Evolutionary conservation across 2,113 vertebrate species (phyloP).

Genomic region (Percopsis transmontana): DNA sequence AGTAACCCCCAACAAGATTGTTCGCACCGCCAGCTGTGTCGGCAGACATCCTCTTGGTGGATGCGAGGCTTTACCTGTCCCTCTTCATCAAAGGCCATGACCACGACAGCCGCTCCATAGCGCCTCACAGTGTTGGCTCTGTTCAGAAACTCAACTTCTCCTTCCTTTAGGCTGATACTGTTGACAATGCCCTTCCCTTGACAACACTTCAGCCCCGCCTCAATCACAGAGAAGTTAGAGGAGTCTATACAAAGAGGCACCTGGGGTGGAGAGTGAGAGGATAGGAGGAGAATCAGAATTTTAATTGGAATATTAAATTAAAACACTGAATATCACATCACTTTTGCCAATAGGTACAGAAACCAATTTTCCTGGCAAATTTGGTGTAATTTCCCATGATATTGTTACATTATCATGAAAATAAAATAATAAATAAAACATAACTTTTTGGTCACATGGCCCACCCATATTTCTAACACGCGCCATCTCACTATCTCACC

Average conservation of each 20-base stretch:
- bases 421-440: too few relatives aligned
- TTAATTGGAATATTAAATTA: neutral
- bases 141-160: conserved; percentile 87
- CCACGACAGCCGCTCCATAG: conserved; percentile 90
- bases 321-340: neutral
- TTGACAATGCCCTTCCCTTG: conserved; percentile 98
- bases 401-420: too few relatives aligned
- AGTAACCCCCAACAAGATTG: too few relatives aligned
- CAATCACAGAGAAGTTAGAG: conserved; percentile 93
- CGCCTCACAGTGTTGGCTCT: conserved; percentile 85
- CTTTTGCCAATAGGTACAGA: too few relatives aligned
- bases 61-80: conserved; percentile 82
- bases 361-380: too few relatives aligned
- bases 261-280: conserved; percentile 63
- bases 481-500: conserved; percentile 70
- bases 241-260: conserved; percentile 97
- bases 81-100: conserved; percentile 97
- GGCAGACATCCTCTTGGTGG: too few relatives aligned
- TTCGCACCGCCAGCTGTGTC: too few relatives aligned
- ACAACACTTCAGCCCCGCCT: conserved; percentile 93
- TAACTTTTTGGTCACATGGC: too few relatives aligned
- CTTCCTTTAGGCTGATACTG: conserved; percentile 97
- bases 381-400: too few relatives aligned
- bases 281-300: neutral
- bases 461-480: too few relatives aligned